Conservation (phyloP, 2,797 vertebrate genomes). For the Mallotus villosus region DNA sequence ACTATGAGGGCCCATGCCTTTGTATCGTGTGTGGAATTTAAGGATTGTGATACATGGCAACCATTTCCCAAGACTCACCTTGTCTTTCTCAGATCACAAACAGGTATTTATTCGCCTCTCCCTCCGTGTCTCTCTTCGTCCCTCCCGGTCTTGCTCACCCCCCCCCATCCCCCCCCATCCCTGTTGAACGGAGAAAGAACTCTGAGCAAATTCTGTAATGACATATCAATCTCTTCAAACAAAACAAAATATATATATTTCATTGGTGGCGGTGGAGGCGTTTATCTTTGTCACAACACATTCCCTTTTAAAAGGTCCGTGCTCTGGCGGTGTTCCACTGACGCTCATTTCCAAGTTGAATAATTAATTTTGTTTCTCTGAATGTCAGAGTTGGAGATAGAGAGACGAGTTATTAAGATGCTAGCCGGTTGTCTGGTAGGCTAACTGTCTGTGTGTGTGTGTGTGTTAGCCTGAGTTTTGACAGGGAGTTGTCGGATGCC, state of each 20-base stretch:
- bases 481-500: conserved; percentile 41
- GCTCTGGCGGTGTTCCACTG: conserved; percentile 24
- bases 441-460: conserved; percentile 2
- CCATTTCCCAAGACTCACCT: not conserved
- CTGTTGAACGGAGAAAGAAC: conserved; percentile 12
- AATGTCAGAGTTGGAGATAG: conserved; percentile 37
- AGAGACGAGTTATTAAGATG: conserved; percentile 17
- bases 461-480: conserved; percentile 28
- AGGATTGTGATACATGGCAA: not conserved
- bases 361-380: conserved; percentile 60
- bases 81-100: not conserved
- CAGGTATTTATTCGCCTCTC: not conserved
- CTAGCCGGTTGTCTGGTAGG: conserved; percentile 37
- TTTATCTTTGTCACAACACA: conserved; percentile 59
- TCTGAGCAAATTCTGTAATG: conserved; percentile 21
- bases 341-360: conserved; percentile 51
- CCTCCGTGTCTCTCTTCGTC: not conserved
- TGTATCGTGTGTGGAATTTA: conserved; percentile 6
- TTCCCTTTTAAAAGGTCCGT: conserved; percentile 48
- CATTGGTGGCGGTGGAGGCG: conserved; percentile 32
- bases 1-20: conserved; percentile 1
- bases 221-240: conserved; percentile 55
- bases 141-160: not conserved
- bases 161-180: not conserved
- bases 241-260: conserved; percentile 62